A percentile compares a stretch with the other conserved stretches of the same genome.
Evolutionary conservation across 1,140 invertebrate species (phyloP).

Genomic region (Xylocopa sonorina): DNA sequence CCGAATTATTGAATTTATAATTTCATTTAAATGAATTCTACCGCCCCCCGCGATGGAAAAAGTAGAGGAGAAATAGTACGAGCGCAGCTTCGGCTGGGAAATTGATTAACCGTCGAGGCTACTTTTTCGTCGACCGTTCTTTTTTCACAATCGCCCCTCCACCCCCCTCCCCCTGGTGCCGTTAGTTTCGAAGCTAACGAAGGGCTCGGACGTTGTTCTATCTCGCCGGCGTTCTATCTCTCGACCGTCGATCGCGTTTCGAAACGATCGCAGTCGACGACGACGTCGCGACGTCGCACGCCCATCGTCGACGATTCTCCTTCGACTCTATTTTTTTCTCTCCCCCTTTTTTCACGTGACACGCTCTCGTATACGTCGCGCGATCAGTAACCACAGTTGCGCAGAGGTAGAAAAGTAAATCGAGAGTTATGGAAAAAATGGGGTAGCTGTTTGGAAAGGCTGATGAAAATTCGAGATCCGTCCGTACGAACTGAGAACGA

Average conservation of each 20-base stretch:
- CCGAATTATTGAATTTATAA: too few relatives aligned
- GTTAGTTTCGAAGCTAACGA: conserved; percentile 1
- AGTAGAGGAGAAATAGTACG: too few relatives aligned
- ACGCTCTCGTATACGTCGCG: too few relatives aligned
- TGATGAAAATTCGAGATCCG: background rate
- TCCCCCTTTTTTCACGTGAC: background rate
- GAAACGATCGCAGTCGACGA: background rate
- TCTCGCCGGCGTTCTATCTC: too few relatives aligned
- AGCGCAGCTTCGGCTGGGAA: background rate
- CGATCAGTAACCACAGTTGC: too few relatives aligned
- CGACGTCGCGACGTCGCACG: conserved; percentile 5
- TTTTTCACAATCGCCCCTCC: too few relatives aligned
- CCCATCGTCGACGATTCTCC: background rate
- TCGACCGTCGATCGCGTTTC: conserved; percentile 23
- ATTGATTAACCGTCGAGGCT: background rate
- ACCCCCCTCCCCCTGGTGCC: too few relatives aligned
- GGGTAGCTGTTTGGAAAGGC: background rate
- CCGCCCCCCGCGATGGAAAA: too few relatives aligned
- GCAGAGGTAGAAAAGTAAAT: too few relatives aligned
- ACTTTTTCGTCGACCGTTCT: background rate
- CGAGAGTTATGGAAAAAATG: background rate
- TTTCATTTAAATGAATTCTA: background rate
- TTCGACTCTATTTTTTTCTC: background rate
- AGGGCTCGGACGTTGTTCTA: background rate
- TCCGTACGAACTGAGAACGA: background rate